Evolutionary conservation across 2,888 invertebrate species (phyloP).

Genomic region (Masnerella sp.): DNA sequence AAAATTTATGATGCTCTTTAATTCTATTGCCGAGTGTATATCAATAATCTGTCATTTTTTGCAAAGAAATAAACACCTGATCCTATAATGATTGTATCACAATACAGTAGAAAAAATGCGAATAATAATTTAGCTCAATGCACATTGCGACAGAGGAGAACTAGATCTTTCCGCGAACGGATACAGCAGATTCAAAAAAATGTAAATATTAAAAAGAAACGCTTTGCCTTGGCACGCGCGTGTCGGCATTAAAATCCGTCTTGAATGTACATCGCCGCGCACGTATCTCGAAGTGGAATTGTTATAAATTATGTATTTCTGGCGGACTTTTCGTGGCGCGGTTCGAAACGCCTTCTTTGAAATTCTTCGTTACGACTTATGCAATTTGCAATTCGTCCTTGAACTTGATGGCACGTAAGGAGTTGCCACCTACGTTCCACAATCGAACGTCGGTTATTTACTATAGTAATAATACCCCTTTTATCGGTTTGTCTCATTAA

Average conservation of each 20-base stretch:
- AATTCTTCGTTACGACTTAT: slow-evolving; percentile 17
- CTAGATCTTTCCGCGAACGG: too few species aligned
- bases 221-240: slow-evolving; percentile 13
- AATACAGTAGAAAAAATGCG: too few species aligned
- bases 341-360: slow-evolving; percentile 11
- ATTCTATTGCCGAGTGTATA: too few species aligned
- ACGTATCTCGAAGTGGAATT: background rate
- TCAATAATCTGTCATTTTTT: too few species aligned
- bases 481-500: slow-evolving; percentile 35
- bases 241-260: background rate
- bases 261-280: background rate
- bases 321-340: background rate
- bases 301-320: slow-evolving; percentile 14
- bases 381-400: slow-evolving; percentile 25
- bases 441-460: slow-evolving; percentile 14
- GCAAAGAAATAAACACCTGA: too few species aligned
- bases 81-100: too few species aligned
- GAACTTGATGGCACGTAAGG: slow-evolving; percentile 22
- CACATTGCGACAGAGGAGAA: too few species aligned
- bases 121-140: too few species aligned
- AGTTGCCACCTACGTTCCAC: slow-evolving; percentile 17
- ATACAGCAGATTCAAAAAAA: background rate
- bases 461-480: slow-evolving; percentile 21
- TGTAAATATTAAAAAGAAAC: background rate
- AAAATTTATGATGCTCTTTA: too few species aligned